Conservation (phyloP, 2,797 vertebrate genomes). For the Leuciscus waleckii region DNA sequence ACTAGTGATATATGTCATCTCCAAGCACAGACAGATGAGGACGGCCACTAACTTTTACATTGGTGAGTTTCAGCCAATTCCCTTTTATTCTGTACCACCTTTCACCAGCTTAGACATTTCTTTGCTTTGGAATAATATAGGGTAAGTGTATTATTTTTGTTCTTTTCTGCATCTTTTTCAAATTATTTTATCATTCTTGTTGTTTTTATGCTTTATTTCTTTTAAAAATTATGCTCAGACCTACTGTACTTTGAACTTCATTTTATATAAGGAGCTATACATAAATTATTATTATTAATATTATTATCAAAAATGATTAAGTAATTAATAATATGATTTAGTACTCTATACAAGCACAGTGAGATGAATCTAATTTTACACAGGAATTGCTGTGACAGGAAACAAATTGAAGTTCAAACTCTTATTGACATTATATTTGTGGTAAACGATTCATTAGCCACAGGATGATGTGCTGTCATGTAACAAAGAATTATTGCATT, state of each 20-base stretch:
- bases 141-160: neutral
- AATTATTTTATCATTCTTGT: neutral
- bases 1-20: conserved; percentile 85
- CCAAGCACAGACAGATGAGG: conserved; percentile 87
- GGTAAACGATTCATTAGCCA: conserved; percentile 12
- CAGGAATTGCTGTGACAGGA: neutral
- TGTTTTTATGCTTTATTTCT: neutral
- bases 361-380: neutral
- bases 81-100: neutral
- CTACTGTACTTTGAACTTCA: neutral
- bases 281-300: neutral
- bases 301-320: neutral
- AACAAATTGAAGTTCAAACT: neutral
- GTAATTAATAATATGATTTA: neutral
- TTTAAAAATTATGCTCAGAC: neutral
- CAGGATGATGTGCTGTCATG: neutral
- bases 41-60: conserved; percentile 91
- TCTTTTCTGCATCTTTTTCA: neutral
- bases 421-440: neutral
- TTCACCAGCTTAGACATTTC: neutral
- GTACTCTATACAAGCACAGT: neutral
- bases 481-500: neutral
- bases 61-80: conserved; percentile 72
- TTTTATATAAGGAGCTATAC: neutral
- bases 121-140: neutral